Conservation (phyloP, 2,797 vertebrate species). For the Myotis pilosus region DNA sequence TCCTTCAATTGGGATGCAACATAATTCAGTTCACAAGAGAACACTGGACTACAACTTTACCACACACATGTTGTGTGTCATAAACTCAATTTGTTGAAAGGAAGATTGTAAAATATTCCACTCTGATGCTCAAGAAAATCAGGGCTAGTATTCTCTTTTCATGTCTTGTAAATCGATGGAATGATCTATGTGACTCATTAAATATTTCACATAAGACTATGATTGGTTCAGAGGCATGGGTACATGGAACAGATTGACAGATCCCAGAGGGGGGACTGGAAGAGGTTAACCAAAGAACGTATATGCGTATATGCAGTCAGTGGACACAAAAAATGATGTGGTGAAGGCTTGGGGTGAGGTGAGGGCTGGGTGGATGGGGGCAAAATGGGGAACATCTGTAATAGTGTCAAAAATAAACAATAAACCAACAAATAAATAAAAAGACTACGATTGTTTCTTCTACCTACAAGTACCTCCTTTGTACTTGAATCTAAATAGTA, state of each 20-base stretch:
- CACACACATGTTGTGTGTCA: not conserved
- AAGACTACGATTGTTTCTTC: not conserved
- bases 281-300: not conserved
- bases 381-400: not conserved
- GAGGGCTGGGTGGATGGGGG: not conserved
- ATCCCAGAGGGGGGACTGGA: not conserved
- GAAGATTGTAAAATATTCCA: not conserved
- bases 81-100: not conserved
- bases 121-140: not conserved
- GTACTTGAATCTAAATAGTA: conserved; percentile 30
- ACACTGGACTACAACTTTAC: not conserved
- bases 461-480: not conserved
- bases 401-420: not conserved
- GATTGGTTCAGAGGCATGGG: not conserved
- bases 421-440: not conserved
- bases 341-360: not conserved
- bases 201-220: not conserved
- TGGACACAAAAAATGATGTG: not conserved
- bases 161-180: conserved; percentile 18
- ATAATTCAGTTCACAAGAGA: conserved; percentile 45
- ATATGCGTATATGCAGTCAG: not conserved
- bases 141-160: not conserved
- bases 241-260: not conserved
- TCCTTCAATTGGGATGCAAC: not conserved
- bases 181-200: not conserved